Conservation (phyloP, 2,888 invertebrate species). For the Andricus quercusramuli region DNA sequence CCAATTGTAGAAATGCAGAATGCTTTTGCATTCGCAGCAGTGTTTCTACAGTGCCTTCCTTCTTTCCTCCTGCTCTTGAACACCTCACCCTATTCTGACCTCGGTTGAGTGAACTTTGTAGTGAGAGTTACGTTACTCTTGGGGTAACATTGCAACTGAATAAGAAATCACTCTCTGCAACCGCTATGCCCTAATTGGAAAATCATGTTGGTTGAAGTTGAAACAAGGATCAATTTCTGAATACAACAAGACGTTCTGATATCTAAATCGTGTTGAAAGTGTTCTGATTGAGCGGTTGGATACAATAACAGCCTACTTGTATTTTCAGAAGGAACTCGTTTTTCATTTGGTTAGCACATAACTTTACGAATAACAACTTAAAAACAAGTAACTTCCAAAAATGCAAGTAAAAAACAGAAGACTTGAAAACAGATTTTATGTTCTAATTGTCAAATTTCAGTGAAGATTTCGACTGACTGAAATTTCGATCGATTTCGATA, state of each 20-base stretch:
- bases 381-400: too few relatives aligned
- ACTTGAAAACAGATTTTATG: too few relatives aligned
- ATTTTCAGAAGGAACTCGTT: too few relatives aligned
- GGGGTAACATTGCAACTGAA: constrained; percentile 12
- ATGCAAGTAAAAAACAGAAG: too few relatives aligned
- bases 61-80: constrained; percentile 29
- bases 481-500: background rate
- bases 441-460: background rate
- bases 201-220: constrained; percentile 14
- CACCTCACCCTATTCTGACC: constrained; percentile 4
- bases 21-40: background rate
- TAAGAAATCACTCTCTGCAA: constrained; percentile 7
- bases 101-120: constrained; percentile 28
- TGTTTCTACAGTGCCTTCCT: background rate
- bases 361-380: too few relatives aligned
- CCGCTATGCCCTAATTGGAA: background rate
- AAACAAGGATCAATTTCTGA: background rate
- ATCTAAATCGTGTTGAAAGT: too few relatives aligned
- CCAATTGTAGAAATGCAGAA: constrained; percentile 23
- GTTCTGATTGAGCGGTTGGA: too few relatives aligned
- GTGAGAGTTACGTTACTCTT: constrained; percentile 17
- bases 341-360: too few relatives aligned
- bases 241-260: too few relatives aligned
- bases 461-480: background rate
- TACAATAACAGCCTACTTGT: too few relatives aligned